Evolutionary conservation across 1,140 invertebrate genomes (phyloP).

Genomic region (Himalopsyche phryganea): DNA sequence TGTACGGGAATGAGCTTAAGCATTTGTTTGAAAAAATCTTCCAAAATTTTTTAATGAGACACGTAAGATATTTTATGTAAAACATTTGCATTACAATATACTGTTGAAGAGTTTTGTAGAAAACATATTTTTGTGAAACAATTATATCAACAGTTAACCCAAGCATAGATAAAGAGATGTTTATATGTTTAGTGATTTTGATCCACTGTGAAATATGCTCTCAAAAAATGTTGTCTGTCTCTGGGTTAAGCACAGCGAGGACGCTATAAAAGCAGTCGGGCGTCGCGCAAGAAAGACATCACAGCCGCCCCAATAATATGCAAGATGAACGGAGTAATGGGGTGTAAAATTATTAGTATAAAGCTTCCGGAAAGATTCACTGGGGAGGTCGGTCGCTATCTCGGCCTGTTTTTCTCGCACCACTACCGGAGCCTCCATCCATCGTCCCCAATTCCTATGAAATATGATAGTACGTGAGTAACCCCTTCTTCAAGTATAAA

Average conservation of each 20-base stretch:
- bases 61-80: too few relatives aligned
- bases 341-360: slow-evolving; percentile 36
- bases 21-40: too few relatives aligned
- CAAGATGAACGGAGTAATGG: slow-evolving; percentile 35
- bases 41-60: too few relatives aligned
- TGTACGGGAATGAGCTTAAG: too few relatives aligned
- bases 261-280: too few relatives aligned
- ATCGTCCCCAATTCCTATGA: slow-evolving; percentile 9
- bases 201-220: too few relatives aligned
- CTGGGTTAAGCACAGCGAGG: not conserved
- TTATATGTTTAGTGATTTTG: too few relatives aligned
- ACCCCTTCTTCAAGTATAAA: slow-evolving; percentile 5
- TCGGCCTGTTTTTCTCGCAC: slow-evolving; percentile 19
- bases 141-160: too few relatives aligned
- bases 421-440: slow-evolving; percentile 15
- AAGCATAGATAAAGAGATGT: too few relatives aligned
- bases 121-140: too few relatives aligned
- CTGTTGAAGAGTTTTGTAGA: too few relatives aligned
- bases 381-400: slow-evolving; percentile 7
- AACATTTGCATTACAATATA: too few relatives aligned
- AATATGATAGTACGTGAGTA: slow-evolving; percentile 19
- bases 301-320: slow-evolving; percentile 30
- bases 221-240: not conserved
- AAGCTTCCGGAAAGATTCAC: slow-evolving; percentile 32
- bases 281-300: slow-evolving; percentile 12